These are phyloP conservation scores for Ptychobarbus kaznakovi DNA, from an alignment of 2,797 vertebrate species.

Conservation along the genomic window DNA sequence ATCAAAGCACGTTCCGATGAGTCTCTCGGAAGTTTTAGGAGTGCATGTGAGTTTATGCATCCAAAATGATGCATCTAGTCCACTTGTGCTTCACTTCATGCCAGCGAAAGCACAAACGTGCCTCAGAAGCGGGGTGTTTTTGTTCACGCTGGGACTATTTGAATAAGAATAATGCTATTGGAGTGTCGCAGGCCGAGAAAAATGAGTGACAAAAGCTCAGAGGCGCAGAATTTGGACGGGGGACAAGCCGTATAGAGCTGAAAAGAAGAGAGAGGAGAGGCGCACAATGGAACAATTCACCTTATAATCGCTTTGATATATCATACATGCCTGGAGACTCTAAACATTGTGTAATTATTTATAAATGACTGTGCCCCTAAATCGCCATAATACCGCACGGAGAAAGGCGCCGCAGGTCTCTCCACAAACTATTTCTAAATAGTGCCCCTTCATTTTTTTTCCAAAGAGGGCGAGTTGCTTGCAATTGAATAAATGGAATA, in stretches of 20 bases:
- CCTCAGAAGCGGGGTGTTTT: constrained; percentile 86
- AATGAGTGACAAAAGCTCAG: constrained; percentile 94
- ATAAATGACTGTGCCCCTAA: constrained; percentile 95
- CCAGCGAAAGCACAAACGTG: constrained; percentile 82
- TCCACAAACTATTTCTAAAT: constrained; percentile 93
- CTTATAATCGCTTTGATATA: constrained; percentile 99
- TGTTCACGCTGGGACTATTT: constrained; percentile 94
- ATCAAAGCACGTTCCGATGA: not conserved
- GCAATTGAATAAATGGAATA: constrained; percentile 86
- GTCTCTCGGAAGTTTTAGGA: not conserved
- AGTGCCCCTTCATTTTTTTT: constrained; percentile 79
- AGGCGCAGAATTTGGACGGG: constrained; percentile 93
- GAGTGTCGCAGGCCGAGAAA: constrained; percentile 94
- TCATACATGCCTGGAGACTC: constrained; percentile 99
- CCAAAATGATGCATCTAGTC: constrained; percentile 11
- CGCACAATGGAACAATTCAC: constrained; percentile 97
- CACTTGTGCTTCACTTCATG: constrained; percentile 54
- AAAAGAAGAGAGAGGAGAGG: constrained; percentile 87
- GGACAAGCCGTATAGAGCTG: constrained; percentile 93
- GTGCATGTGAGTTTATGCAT: constrained; percentile 29
- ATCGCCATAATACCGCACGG: constrained; percentile 85
- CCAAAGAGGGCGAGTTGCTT: constrained; percentile 85
- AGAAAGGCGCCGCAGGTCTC: constrained; percentile 98
- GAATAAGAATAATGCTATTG: constrained; percentile 95
- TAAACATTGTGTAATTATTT: constrained; percentile 99